Evolutionary conservation across 2,888 invertebrate species (phyloP), one percentile per base, ranked within the genome.

Genomic region (Synergus gifuensis): DNA sequence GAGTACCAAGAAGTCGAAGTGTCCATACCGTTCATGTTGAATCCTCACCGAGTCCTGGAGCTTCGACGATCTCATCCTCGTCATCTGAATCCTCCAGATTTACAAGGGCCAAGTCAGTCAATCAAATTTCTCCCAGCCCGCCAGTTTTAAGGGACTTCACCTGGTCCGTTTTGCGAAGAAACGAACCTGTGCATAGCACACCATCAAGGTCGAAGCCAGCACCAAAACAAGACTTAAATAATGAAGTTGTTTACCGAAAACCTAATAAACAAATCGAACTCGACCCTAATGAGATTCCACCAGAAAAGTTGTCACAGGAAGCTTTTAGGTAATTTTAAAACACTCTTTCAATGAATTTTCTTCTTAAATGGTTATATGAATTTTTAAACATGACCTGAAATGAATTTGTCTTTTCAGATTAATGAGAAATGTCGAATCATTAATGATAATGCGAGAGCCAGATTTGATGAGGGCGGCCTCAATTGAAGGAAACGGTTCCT

Each of bases 231-330:
- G 89, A 88, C 63, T 76, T 88, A 1, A 89, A 85, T 46, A 86
- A 87, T 11, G 85, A 85, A 42, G 83, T 87, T n/a, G 78, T 84
- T 36, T 88, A 85, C 78, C 79, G 91, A 82, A 89, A 91, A 83
- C 92, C 92, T 28, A 28, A 28, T 1, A 92, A 92, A 85, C 90
- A 92, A 78, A 86, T 85, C 54, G 92, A 91, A 80, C 79, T 90
- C 8, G 87, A 92, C 63, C 92, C 92, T 4, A 93, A 94, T 76
- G 94, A 94, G 83, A 90, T 94, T 40, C 93, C 94, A 85, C 94
- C 95, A 1, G 95, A 95, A 82, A 95, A 95, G 89, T 90, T 95
- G 40, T 94, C 95, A 0, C 94, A 95, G 87, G 95, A 95, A 91
- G 95, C 95, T 1, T 95, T 94, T 86, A 93, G 91, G 92, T 91